Base-by-base conservation (phyloP, 2,888 invertebrate species). In the Erebia palarica region DNA sequence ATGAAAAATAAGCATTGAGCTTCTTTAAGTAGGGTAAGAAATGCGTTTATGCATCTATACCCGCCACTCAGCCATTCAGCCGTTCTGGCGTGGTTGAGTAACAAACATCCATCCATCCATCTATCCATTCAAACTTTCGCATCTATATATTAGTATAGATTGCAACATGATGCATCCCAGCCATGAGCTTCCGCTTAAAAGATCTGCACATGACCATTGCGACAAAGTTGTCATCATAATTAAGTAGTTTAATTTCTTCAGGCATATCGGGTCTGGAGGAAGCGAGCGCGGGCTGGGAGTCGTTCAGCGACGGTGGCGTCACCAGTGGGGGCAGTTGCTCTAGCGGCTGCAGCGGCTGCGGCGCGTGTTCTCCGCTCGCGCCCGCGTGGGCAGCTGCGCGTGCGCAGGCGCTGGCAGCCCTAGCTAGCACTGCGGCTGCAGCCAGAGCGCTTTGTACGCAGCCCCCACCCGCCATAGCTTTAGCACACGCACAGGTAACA, bases 381-480 rank as follows among this genome's bases (percentile, higher is more conserved):
- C 78, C 81, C 64, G 82, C 85, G 10, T 87, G 87, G 84, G 78
- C 88, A 74, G 94, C 95, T 75, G 94, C 98, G 55, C 94, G 98
- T 0, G 96, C 96, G 0, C 95, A 95, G 80, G 96, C 97, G 81
- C 91, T 98, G 7, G 96, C 96, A 75, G 94, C 94, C 0, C 82
- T 94, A 0, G 93, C 93, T 0, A 84, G 90, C 75, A 85, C 93
- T 16, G 93, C 93, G 0, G 82, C 78, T 61, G 96, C 96, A 0
- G 97, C 97, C 78, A 94, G 94, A 76, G 96, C 96, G 72, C 93
- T 97, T 55, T 97, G 97, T 81, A 97, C 98, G 72, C 97, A 98
- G 72, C 99, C 98, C 44, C 98, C 98, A 55, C 98, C 98, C 0
- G 98, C 98, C 0, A 97, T 98, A 70, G 98, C 98, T 0, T 95